Conservation (phyloP, 1,140 invertebrate species). For the Galleria mellonella region DNA sequence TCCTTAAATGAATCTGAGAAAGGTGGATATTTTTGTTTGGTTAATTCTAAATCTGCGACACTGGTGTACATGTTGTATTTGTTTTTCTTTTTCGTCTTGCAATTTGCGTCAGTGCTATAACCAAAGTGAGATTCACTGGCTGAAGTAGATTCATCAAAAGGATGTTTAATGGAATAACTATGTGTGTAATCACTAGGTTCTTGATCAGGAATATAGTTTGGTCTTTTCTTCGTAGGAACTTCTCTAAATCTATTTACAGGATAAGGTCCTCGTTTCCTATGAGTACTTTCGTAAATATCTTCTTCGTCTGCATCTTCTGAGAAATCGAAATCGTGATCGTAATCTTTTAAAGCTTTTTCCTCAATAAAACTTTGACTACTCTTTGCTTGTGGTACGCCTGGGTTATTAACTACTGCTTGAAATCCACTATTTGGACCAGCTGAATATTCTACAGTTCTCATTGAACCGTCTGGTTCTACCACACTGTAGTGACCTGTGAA, state of each 20-base stretch:
- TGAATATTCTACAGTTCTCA: conserved; percentile 68
- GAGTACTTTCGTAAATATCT: conserved; percentile 28
- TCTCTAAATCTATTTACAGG: conserved; percentile 29
- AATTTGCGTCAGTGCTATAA: conserved; percentile 47
- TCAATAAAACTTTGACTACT: conserved; percentile 27
- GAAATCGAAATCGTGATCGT: conserved; percentile 46
- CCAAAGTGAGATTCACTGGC: conserved; percentile 44
- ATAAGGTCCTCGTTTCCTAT: conserved; percentile 34
- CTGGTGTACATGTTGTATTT: conserved; percentile 31
- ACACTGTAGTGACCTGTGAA: conserved; percentile 64
- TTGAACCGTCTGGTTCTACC: conserved; percentile 68
- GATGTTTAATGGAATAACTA: conserved; percentile 56
- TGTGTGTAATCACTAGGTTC: conserved; percentile 56
- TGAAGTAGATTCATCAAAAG: conserved; percentile 32
- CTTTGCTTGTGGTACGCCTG: conserved; percentile 14
- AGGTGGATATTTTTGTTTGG: conserved; percentile 42
- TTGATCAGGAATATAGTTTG: conserved; percentile 39
- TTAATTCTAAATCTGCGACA: conserved; percentile 34
- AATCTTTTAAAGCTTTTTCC: conserved; percentile 52
- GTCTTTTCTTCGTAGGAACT: conserved; percentile 28
- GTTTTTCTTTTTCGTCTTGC: conserved; percentile 55
- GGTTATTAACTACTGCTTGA: conserved; percentile 45
- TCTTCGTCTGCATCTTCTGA: conserved; percentile 44
- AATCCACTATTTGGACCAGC: conserved; percentile 63
- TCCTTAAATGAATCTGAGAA: conserved; percentile 30